These are phyloP conservation scores for Pyrrhura leucotis DNA, from an alignment of 2,797 vertebrate species.

Conservation along the genomic window DNA sequence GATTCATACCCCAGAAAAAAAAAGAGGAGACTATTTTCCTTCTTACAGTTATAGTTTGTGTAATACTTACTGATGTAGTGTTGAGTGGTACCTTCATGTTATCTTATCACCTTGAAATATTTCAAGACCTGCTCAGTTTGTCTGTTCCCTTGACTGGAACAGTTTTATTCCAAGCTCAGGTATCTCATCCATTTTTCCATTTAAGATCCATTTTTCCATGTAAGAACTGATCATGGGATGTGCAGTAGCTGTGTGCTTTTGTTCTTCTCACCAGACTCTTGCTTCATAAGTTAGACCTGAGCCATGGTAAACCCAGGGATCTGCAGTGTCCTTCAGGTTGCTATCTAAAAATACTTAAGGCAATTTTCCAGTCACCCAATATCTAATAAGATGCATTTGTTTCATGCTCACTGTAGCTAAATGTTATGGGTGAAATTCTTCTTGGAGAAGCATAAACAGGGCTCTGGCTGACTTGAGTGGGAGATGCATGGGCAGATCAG, in stretches of 20 bases:
- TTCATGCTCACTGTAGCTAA: not conserved
- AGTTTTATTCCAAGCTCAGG: not conserved
- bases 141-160: not conserved
- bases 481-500: accelerated
- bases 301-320: not conserved
- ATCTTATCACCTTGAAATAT: not conserved
- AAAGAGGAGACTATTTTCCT: not conserved
- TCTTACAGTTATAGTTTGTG: not conserved
- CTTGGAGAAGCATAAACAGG: not conserved
- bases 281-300: slow-evolving; percentile 38
- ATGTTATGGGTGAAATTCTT: not conserved
- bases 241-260: slow-evolving; percentile 9
- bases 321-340: slow-evolving; percentile 18
- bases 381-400: not conserved
- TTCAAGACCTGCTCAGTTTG: not conserved
- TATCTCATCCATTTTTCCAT: slow-evolving; percentile 39
- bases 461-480: not conserved
- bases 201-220: slow-evolving; percentile 23
- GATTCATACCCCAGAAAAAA: not conserved
- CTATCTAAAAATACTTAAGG: not conserved
- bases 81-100: not conserved
- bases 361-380: slow-evolving; percentile 20
- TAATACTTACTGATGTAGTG: not conserved
- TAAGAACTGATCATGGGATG: slow-evolving; percentile 36
- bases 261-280: slow-evolving; percentile 24